Base-by-base conservation (phyloP, 2,797 vertebrate species). In the Dromococcyx pavoninus region DNA sequence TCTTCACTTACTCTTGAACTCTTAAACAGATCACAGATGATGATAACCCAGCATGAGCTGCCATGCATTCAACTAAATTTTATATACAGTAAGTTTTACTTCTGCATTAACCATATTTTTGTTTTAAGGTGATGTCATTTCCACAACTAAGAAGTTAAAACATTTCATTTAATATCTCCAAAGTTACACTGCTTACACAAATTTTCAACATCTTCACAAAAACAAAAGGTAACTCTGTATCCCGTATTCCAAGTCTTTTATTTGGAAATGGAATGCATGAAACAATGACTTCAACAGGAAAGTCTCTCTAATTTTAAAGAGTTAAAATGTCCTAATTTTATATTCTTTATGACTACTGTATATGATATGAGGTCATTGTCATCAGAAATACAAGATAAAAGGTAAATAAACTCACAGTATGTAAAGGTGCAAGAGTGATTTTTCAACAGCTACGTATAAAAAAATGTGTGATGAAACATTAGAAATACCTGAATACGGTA, bases 261-360 rank as follows among this genome's bases (percentile, higher is more conserved):
- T 96, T 97, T 91, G 77, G 88, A 92, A 86, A 91, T 30, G 65
- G 88, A 95, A 86, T 56, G 69, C 88, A 88, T 67, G 58, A 71
- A 96, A 92, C 79, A 86, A 75, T 72, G 24, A 76, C 88, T 67
- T 76, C 62, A 95, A 78, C 79, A 91, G 74, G 44, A 91, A 94
- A 93, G 82, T 67, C 86, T 94, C 6, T 5, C 24, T 89, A 56
- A 65, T 72, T 73, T 83, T 89, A 86, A 89, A 69, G 57, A 74
- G 53, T 78, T 78, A 35, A 77, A 94, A 86, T 56, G 19, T 71
- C 80, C 57, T 78, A 77, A 75, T 77, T 88, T 71, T 88, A 72
- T 83, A 81, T 53, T 66, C 33, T 75, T 89, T 69, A 66, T 89
- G 87, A 79, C 44, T 87, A 89, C 33, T 60, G 30, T 83, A n/a